Evolutionary conservation across 2,888 invertebrate genomes (phyloP), one percentile per base, ranked within the genome.

Genomic region (Torymus aiolomorphi): DNA sequence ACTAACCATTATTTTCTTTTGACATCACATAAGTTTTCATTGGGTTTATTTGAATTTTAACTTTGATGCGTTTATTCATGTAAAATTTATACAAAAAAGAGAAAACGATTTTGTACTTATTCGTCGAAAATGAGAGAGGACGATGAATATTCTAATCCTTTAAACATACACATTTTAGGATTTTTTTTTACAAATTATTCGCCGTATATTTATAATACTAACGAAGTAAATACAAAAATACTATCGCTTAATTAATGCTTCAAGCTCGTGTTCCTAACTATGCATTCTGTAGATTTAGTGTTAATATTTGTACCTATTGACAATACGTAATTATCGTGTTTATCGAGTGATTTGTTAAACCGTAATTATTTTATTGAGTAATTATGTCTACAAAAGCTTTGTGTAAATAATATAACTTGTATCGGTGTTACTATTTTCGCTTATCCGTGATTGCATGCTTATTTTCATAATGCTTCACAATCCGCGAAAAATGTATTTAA

Each of bases 41-140:
- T 80, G 67, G 49, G 57, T 57, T 76, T 62, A 57, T 69, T 76
- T 73, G 56, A 76, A 76, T 72, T 78, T 75, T 78, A 81, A 67
- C 63, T 78, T 70, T 71, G 67, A 78, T 81, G 78, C 67, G 75
- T 75, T 71, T 16, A 8, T 69, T 79, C 76, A 79, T 74, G 59
- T 78, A 42, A 75, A 82, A 77, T 81, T 65, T 59, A 79, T 81
- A 80, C 42, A 8, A 42, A 42, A 42, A 42, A 80, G 54, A 76
- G 31, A 56, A 79, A 73, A 57, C 69, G 76, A 62, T 77, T 76
- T 62, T 77, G 61, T 72, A 72, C 13, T 63, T 66, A 59, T 20
- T 72, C 62, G 73, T 66, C 61, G 54, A 78, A 77, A 66, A 18
- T 57, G 54, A 67, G 69, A 73, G 18, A 75, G 52, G 73, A 20